Percentiles rank a stretch among this genome's conserved stretches.
Conservation (phyloP, 2,797 vertebrate genomes). For the Podargus strigoides region DNA sequence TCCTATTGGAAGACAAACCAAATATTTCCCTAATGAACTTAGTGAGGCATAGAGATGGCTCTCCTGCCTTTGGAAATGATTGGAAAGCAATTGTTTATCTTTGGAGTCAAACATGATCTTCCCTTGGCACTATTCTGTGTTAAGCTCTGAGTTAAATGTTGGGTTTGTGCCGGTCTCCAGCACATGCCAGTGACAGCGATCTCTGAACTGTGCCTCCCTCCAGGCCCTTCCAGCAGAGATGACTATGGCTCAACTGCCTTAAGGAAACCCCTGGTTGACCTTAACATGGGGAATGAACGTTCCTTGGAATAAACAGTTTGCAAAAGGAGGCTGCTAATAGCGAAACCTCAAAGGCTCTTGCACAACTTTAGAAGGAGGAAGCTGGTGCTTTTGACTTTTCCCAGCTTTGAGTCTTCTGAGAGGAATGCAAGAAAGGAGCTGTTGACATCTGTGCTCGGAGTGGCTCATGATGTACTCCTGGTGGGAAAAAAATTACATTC, state of each 20-base stretch:
- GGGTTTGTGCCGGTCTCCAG: not conserved
- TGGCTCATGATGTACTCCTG: not conserved
- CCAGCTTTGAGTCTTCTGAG: slow-evolving; percentile 33
- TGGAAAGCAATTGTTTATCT: not conserved
- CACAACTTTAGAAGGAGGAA: slow-evolving; percentile 16
- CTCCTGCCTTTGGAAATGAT: not conserved
- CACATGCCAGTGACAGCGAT: not conserved
- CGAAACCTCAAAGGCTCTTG: slow-evolving; percentile 12
- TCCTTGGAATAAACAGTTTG: slow-evolving; percentile 35
- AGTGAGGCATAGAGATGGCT: not conserved
- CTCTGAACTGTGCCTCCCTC: accelerated
- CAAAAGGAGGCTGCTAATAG: not conserved
- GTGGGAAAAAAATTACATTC: not conserved
- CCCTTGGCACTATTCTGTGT: not conserved
- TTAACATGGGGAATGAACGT: not conserved
- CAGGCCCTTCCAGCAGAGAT: not conserved
- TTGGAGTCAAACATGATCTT: not conserved
- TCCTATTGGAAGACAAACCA: not conserved
- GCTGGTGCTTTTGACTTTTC: slow-evolving; percentile 29
- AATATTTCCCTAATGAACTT: not conserved
- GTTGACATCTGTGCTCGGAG: not conserved
- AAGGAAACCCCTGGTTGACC: not conserved
- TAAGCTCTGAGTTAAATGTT: not conserved
- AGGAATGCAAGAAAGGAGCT: slow-evolving; percentile 29
- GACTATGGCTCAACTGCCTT: not conserved